These are phyloP conservation scores for Burhinus bistriatus DNA, from an alignment of 2,113 vertebrate genomes.

Conservation along the genomic window DNA sequence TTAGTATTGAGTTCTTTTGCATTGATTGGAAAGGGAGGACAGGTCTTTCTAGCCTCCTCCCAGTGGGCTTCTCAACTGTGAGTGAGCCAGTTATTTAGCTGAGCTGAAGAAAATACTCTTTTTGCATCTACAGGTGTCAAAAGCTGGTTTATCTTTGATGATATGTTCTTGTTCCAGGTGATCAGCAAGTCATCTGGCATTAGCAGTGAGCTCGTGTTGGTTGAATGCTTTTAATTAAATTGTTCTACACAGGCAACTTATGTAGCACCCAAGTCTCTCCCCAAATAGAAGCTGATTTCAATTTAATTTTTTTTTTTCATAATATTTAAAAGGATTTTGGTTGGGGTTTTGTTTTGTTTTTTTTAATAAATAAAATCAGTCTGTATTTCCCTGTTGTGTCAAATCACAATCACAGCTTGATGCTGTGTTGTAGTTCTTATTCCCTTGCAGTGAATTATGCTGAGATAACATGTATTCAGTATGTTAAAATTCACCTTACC, in stretches of 20 bases:
- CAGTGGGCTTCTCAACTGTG: neutral
- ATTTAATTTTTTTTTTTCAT: neutral
- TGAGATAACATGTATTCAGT: neutral
- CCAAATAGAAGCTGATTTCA: neutral
- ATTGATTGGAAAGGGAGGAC: neutral
- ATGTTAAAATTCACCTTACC: neutral
- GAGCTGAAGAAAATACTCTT: slow-evolving; percentile 8
- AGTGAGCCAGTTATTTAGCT: neutral
- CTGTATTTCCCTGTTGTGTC: neutral
- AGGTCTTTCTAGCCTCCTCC: neutral
- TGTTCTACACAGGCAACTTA: neutral
- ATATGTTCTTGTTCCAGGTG: neutral
- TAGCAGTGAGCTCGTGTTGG: neutral
- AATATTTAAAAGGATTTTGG: neutral
- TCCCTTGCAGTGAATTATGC: neutral
- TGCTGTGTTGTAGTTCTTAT: neutral
- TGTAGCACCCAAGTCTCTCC: neutral
- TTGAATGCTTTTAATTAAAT: neutral
- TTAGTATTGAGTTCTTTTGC: neutral
- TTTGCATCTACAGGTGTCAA: slow-evolving; percentile 13
- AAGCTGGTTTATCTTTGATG: slow-evolving; percentile 10
- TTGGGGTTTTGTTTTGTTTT: neutral
- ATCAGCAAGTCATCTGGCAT: neutral
- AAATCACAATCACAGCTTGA: neutral
- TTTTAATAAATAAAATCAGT: neutral